These are phyloP conservation scores for Drosophila littoralis DNA, from an alignment of 1,140 invertebrate genomes.

Conservation along the genomic window DNA sequence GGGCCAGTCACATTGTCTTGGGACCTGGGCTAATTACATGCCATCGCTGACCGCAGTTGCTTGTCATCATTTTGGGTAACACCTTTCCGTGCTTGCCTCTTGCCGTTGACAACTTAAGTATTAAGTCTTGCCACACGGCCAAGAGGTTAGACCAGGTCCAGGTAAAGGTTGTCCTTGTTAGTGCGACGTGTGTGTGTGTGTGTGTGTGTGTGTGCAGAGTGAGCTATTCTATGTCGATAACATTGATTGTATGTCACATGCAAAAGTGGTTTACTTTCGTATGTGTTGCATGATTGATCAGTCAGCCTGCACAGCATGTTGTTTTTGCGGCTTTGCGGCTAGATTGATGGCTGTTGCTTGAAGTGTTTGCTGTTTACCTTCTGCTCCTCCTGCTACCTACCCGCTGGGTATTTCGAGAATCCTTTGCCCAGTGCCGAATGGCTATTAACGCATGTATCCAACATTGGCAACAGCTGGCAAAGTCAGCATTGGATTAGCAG, in stretches of 20 bases:
- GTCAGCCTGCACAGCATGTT: conserved; percentile 17
- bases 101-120: conserved; percentile 44
- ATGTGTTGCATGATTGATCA: conserved; percentile 50
- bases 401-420: not conserved
- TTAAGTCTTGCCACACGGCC: not conserved
- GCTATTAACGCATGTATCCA: not conserved
- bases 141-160: not conserved
- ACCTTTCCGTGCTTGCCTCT: conserved; percentile 25
- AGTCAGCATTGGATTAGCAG: conserved; percentile 5
- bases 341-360: conserved; percentile 38
- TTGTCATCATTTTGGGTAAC: conserved; percentile 39
- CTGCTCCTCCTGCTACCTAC: not conserved
- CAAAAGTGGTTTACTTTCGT: conserved; percentile 1
- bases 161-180: conserved; percentile 10
- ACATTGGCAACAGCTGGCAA: conserved; percentile 5
- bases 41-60: conserved; percentile 33
- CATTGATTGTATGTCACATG: not conserved
- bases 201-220: not conserved
- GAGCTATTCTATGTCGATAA: not conserved
- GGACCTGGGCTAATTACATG: conserved; percentile 34
- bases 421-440: not conserved
- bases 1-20: conserved; percentile 7
- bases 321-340: conserved; percentile 40
- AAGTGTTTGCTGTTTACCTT: not conserved
- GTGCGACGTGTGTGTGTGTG: not conserved